Conservation (phyloP, 2,888 invertebrate genomes). For the Tenthredo scrophulariae region DNA sequence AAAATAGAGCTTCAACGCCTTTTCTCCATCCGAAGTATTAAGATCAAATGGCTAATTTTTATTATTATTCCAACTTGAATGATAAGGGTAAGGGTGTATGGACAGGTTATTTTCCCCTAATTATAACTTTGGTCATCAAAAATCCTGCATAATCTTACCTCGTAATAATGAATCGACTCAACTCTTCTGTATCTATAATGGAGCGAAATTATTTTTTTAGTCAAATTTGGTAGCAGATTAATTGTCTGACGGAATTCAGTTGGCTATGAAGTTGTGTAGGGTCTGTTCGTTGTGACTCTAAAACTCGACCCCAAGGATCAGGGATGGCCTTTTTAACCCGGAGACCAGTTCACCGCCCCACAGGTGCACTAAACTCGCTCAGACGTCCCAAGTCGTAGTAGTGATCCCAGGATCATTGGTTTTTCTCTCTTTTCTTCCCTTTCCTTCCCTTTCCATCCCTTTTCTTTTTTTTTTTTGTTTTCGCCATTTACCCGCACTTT, state of each 20-base stretch:
- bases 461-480: not conserved
- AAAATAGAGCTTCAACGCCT: not conserved
- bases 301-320: slow-evolving; percentile 2
- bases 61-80: not conserved
- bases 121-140: not conserved
- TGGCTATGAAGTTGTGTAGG: not conserved
- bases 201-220: not conserved
- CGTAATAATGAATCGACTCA: not conserved
- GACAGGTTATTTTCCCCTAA: not conserved
- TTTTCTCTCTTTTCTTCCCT: not conserved
- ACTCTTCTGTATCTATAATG: not conserved
- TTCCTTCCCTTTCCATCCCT: not conserved
- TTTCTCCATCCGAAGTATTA: not conserved
- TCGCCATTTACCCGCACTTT: slow-evolving; percentile 38
- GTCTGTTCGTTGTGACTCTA: slow-evolving; percentile 6
- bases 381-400: slow-evolving; percentile 25
- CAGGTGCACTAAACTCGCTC: slow-evolving; percentile 36
- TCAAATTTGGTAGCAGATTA: not conserved
- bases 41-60: not conserved
- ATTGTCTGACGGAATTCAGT: not conserved
- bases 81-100: not conserved
- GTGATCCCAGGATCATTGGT: slow-evolving; percentile 15
- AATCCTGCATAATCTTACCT: not conserved
- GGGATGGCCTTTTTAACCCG: not conserved
- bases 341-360: slow-evolving; percentile 31